These are phyloP conservation scores for Enteromius mattozi DNA, from an alignment of 2,797 vertebrate species.

Conservation along the genomic window DNA sequence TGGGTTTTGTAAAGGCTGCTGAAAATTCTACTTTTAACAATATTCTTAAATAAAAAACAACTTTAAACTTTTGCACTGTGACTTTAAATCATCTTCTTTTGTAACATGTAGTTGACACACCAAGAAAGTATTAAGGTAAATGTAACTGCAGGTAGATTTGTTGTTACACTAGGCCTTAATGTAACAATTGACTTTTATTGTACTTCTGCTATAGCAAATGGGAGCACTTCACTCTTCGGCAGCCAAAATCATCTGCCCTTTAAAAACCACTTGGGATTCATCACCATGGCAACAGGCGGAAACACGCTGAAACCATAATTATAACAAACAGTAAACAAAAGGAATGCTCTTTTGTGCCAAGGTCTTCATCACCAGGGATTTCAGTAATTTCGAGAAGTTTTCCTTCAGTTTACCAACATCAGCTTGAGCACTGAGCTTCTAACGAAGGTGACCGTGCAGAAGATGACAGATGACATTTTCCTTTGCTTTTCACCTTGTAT, in stretches of 20 bases:
- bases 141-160: neutral
- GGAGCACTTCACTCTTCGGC: neutral
- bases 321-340: conserved; percentile 23
- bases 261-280: conserved; percentile 4
- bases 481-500: neutral
- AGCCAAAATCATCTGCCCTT: neutral
- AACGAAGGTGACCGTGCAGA: neutral
- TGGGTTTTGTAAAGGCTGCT: neutral
- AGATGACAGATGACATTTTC: neutral
- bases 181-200: neutral
- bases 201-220: neutral
- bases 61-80: neutral
- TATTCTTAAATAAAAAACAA: neutral
- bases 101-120: neutral
- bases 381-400: neutral
- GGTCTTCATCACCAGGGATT: neutral
- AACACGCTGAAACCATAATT: conserved; percentile 12
- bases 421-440: neutral
- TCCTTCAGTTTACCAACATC: neutral
- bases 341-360: neutral
- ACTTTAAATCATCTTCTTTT: neutral
- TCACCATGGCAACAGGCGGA: conserved; percentile 29
- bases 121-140: neutral
- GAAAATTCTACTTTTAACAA: neutral
- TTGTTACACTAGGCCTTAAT: neutral